A percentile compares a stretch with the other conserved stretches of the same genome.
Evolutionary conservation across 2,113 vertebrate genomes (phyloP).

Genomic region (Notothenia rossii): DNA sequence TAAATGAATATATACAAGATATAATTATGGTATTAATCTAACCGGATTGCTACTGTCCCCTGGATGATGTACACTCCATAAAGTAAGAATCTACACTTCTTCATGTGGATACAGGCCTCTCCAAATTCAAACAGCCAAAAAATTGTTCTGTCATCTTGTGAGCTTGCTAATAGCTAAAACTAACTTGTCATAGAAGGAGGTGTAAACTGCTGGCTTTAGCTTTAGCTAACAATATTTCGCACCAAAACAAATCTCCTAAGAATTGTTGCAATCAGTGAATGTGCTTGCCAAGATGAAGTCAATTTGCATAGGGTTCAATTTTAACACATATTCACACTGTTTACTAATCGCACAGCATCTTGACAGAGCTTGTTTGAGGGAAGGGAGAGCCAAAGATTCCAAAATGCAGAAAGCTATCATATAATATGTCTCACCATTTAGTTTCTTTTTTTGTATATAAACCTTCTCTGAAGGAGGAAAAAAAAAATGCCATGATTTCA

Average conservation of each 20-base stretch:
- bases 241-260: constrained; percentile 1
- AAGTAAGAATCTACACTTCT: background rate
- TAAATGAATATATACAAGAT: background rate
- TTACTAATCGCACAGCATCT: constrained; percentile 8
- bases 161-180: background rate
- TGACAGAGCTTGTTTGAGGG: background rate
- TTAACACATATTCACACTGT: constrained; percentile 15
- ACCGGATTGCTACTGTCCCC: background rate
- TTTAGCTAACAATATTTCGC: background rate
- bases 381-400: constrained; percentile 1
- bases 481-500: background rate
- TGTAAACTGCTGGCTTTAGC: constrained; percentile 13
- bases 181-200: background rate
- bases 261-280: background rate
- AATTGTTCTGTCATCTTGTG: background rate
- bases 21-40: background rate
- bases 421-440: background rate
- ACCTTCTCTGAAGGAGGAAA: background rate
- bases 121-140: constrained; percentile 11
- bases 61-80: constrained; percentile 12
- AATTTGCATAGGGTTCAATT: constrained; percentile 36
- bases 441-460: background rate
- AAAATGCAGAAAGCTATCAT: constrained; percentile 6
- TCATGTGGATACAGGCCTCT: background rate
- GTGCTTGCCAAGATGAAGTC: background rate